phyloP scores from a whole-genome alignment of 2,797 vertebrate genomes.

The Hylomyscus alleni region DNA sequence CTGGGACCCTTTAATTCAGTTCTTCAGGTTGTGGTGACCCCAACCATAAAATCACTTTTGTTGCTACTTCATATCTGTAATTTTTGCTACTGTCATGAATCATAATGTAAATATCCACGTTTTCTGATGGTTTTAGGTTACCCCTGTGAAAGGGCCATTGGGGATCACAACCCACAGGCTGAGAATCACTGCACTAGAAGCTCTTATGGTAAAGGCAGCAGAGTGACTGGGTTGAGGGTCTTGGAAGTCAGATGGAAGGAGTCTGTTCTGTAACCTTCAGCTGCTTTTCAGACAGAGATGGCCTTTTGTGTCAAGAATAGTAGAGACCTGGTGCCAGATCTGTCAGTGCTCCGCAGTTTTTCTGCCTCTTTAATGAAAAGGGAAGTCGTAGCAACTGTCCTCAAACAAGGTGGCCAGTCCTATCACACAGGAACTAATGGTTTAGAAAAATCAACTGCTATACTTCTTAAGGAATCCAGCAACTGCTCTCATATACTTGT shows the following conservation, averaged over 20 bases:
- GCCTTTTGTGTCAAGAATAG: neutral
- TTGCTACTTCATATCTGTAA: neutral
- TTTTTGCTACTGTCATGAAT: neutral
- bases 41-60: neutral
- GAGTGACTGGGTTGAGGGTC: no score
- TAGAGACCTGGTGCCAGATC: neutral
- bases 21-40: no score
- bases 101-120: neutral
- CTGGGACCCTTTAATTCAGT: neutral
- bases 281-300: neutral
- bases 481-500: neutral
- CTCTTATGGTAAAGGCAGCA: neutral
- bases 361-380: neutral
- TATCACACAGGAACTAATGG: neutral
- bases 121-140: neutral
- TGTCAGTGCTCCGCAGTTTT: neutral
- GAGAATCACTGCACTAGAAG: neutral
- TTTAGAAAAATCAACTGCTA: neutral
- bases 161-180: neutral
- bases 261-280: neutral
- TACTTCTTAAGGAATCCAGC: neutral
- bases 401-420: neutral
- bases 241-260: neutral
- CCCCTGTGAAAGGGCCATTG: neutral
- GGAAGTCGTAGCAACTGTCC: neutral